Conservation (phyloP, 2,113 vertebrate species). For the pig (Sus scrofa) region DNA sequence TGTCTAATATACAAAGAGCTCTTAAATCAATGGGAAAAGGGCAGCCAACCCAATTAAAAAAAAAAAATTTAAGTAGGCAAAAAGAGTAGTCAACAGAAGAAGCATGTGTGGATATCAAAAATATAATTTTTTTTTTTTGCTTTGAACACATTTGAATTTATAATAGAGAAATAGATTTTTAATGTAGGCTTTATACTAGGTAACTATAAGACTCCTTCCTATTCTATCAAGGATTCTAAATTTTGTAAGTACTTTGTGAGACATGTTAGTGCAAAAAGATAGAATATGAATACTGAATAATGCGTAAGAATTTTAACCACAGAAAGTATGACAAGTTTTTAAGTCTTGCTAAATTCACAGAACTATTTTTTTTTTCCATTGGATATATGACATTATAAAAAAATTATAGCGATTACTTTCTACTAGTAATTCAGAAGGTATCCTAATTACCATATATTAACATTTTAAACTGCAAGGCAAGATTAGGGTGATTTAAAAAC, state of each 20-base stretch:
- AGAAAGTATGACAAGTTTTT: conserved; percentile 42
- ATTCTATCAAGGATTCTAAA: conserved; percentile 33
- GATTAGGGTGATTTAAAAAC: conserved; percentile 52
- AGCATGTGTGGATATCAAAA: background rate
- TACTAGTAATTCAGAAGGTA: conserved; percentile 33
- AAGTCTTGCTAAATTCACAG: conserved; percentile 39
- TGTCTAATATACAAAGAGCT: background rate
- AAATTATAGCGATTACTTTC: conserved; percentile 54
- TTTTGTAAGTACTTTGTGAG: background rate
- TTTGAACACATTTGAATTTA: background rate
- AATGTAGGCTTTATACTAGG: background rate
- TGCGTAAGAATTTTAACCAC: conserved; percentile 27
- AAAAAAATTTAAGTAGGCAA: background rate
- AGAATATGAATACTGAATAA: background rate
- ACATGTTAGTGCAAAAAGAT: background rate
- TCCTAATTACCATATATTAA: conserved; percentile 56
- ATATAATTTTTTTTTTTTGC: background rate
- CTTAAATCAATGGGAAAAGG: background rate
- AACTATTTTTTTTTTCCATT: conserved; percentile 34
- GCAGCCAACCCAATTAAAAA: background rate
- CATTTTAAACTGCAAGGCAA: conserved; percentile 42
- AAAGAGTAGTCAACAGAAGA: background rate
- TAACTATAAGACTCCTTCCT: background rate
- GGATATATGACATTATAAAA: conserved; percentile 50
- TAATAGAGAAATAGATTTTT: conserved; percentile 38